A percentile compares a stretch with the other conserved stretches of the same genome.
These are phyloP conservation scores for Cheilosia urbana DNA, from an alignment of 2,888 invertebrate species.

Conservation along the genomic window DNA sequence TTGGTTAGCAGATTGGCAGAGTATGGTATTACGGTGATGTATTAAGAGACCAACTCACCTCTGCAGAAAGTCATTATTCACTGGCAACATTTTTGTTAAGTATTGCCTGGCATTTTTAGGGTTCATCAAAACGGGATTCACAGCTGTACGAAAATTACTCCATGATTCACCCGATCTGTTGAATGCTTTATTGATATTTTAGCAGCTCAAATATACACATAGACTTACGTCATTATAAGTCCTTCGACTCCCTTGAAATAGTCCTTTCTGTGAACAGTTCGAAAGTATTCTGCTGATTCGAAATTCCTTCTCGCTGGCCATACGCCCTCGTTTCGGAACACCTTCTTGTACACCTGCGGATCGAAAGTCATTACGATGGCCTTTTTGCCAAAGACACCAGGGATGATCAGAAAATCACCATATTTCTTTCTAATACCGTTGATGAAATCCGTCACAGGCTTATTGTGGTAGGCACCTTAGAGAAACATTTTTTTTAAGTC, in stretches of 20 bases:
- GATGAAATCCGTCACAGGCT: slow-evolving; percentile 74
- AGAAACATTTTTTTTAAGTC: neutral
- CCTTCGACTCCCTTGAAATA: slow-evolving; percentile 76
- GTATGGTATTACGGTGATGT: neutral
- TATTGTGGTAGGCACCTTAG: slow-evolving; percentile 55
- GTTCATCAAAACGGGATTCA: slow-evolving; percentile 87
- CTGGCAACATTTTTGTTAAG: slow-evolving; percentile 83
- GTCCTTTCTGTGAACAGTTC: slow-evolving; percentile 79
- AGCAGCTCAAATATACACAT: neutral
- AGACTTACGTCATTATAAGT: slow-evolving; percentile 61
- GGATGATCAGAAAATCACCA: slow-evolving; percentile 82
- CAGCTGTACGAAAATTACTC: slow-evolving; percentile 84
- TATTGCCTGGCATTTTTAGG: slow-evolving; percentile 85
- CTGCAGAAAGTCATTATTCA: slow-evolving; percentile 80
- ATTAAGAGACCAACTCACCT: slow-evolving; percentile 16
- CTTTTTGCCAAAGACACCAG: slow-evolving; percentile 79
- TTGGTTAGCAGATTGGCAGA: neutral
- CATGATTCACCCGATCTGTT: neutral
- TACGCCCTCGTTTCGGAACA: slow-evolving; percentile 77
- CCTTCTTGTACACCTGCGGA: slow-evolving; percentile 84
- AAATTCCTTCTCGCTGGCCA: slow-evolving; percentile 78
- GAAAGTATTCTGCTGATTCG: slow-evolving; percentile 82
- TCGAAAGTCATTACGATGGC: slow-evolving; percentile 83
- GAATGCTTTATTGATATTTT: neutral
- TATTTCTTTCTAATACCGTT: slow-evolving; percentile 64